These are phyloP conservation scores for Ageneiosus marmoratus DNA, from an alignment of 2,113 vertebrate genomes.

Conservation along the genomic window DNA sequence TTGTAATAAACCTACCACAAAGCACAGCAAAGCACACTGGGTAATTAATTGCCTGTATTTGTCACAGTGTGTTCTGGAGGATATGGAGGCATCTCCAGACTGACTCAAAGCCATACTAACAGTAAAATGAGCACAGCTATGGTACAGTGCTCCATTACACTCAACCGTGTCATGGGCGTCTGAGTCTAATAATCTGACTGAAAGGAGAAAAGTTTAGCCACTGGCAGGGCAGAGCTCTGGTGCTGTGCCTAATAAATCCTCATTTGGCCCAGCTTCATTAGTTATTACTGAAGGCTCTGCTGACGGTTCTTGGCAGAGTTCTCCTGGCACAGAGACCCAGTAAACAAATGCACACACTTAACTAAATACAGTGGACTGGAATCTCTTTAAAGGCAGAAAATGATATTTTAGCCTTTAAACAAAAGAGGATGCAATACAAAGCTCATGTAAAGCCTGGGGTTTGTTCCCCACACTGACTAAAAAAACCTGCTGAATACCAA, in stretches of 20 bases:
- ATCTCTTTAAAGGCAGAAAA: conserved; percentile 50
- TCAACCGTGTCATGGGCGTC: neutral
- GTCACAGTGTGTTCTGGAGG: neutral
- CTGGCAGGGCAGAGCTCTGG: conserved; percentile 3
- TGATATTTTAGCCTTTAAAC: conserved; percentile 18
- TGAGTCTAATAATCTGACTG: conserved; percentile 8
- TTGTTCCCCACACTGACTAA: conserved; percentile 3
- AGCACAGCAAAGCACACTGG: conserved; percentile 12
- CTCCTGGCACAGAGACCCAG: conserved; percentile 59
- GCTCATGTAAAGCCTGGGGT: neutral
- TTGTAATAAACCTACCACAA: neutral
- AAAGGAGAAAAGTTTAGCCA: conserved; percentile 22
- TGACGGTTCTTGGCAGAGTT: conserved; percentile 67
- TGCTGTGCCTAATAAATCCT: conserved; percentile 34
- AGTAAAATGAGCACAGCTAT: neutral
- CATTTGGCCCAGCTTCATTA: conserved; percentile 53
- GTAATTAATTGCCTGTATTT: neutral
- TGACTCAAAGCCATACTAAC: conserved; percentile 2
- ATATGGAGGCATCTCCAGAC: neutral
- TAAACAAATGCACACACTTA: conserved; percentile 49
- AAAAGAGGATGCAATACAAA: conserved; percentile 1
- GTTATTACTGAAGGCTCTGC: conserved; percentile 64
- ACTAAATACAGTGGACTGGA: conserved; percentile 65
- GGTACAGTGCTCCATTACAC: neutral
- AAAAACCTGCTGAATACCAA: neutral